phyloP scores from a whole-genome alignment of 2,797 vertebrate genomes.

The Kryptolebias ocellatus region DNA sequence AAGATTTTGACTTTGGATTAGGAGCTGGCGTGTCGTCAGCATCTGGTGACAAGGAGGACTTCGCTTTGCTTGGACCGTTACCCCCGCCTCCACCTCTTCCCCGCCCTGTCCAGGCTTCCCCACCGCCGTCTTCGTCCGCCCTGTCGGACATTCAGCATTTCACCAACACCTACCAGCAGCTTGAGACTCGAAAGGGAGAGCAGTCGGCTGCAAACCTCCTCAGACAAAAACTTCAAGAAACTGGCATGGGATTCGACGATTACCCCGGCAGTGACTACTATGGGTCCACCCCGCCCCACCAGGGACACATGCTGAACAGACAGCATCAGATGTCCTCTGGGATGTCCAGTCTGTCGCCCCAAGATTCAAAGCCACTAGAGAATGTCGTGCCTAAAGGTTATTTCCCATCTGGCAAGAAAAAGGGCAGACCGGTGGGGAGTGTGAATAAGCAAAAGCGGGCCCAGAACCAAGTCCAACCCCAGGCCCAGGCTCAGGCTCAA shows the following conservation, averaged over 20 bases:
- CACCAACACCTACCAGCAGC: constrained; percentile 85
- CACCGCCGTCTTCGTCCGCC: constrained; percentile 84
- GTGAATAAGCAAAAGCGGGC: constrained; percentile 98
- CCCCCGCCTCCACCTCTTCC: constrained; percentile 84
- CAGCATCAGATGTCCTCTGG: constrained; percentile 77
- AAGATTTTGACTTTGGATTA: constrained; percentile 85
- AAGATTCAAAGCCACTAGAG: constrained; percentile 76
- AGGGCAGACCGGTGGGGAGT: constrained; percentile 95
- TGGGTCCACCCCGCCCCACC: constrained; percentile 73
- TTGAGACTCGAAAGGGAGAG: constrained; percentile 83
- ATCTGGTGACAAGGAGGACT: constrained; percentile 82
- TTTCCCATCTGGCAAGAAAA: constrained; percentile 99
- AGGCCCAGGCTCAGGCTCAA: constrained; percentile 44
- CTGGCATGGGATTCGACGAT: constrained; percentile 82
- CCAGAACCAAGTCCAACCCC: constrained; percentile 78
- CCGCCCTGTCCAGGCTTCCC: constrained; percentile 82
- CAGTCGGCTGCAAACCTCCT: constrained; percentile 83
- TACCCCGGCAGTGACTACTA: constrained; percentile 83
- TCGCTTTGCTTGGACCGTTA: constrained; percentile 81
- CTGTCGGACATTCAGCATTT: constrained; percentile 87
- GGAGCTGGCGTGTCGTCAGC: constrained; percentile 70
- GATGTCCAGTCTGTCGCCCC: constrained; percentile 73
- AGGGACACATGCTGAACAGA: constrained; percentile 78
- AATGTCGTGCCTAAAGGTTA: constrained; percentile 92
- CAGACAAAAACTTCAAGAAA: constrained; percentile 83